Percentiles rank a stretch among this genome's conserved stretches.
phyloP scores from a whole-genome alignment of 1,140 invertebrate species.

The Dufourea novaeangliae region DNA sequence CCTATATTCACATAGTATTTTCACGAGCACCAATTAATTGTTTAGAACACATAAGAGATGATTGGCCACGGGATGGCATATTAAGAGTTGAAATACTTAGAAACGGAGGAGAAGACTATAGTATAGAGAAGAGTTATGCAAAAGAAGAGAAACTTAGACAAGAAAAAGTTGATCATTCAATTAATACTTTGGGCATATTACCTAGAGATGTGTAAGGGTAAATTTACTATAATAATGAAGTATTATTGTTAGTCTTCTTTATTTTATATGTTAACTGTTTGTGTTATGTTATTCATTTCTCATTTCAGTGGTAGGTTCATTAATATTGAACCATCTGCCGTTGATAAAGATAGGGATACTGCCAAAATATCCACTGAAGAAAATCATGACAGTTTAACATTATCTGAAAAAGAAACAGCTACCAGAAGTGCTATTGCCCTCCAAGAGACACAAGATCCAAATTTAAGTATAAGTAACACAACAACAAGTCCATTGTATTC shows the following conservation, averaged over 20 bases:
- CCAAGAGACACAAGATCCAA: slow-evolving; percentile 64
- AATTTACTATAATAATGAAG: slow-evolving; percentile 16
- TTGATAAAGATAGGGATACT: slow-evolving; percentile 80
- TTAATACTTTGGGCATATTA: slow-evolving; percentile 85
- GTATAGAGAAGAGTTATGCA: slow-evolving; percentile 91
- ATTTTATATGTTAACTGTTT: slow-evolving; percentile 6
- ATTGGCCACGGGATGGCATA: slow-evolving; percentile 98
- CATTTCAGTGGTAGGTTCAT: slow-evolving; percentile 82
- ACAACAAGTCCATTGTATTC: slow-evolving; percentile 71
- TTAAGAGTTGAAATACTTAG: slow-evolving; percentile 95
- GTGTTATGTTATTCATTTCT: slow-evolving; percentile 8
- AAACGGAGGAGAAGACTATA: slow-evolving; percentile 87
- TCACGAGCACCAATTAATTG: slow-evolving; percentile 96
- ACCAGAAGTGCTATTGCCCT: slow-evolving; percentile 58
- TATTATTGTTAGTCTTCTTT: slow-evolving; percentile 15
- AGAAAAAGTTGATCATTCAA: slow-evolving; percentile 85
- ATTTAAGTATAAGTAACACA: slow-evolving; percentile 72
- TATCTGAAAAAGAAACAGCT: slow-evolving; percentile 66
- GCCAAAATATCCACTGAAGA: slow-evolving; percentile 73
- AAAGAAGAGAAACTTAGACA: slow-evolving; percentile 88
- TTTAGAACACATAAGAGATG: slow-evolving; percentile 92
- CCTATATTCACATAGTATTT: slow-evolving; percentile 97
- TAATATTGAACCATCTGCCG: slow-evolving; percentile 87
- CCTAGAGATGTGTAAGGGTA: slow-evolving; percentile 85
- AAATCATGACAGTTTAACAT: slow-evolving; percentile 71